These are phyloP conservation scores for Hyles vespertilio DNA, from an alignment of 1,140 invertebrate genomes.

Conservation along the genomic window DNA sequence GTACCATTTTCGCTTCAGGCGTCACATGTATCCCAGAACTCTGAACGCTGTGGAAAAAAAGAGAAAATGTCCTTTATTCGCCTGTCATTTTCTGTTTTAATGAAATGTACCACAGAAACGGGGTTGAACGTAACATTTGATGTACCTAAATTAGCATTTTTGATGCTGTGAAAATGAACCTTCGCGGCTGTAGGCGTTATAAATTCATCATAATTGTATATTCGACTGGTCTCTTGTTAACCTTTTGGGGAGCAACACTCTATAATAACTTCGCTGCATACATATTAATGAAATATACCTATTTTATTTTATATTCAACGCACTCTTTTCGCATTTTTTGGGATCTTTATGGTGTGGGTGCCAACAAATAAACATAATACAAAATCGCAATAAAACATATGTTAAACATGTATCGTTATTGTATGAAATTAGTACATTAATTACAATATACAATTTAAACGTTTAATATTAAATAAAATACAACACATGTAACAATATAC, in stretches of 20 bases:
- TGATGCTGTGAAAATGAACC: slow-evolving; percentile 46
- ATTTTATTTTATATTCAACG: no score
- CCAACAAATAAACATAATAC: no score
- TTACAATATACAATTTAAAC: no score
- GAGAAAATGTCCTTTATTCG: slow-evolving; percentile 47
- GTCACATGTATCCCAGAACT: slow-evolving; percentile 54
- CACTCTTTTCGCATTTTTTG: no score
- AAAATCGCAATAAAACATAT: no score
- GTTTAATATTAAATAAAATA: no score
- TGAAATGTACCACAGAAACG: slow-evolving; percentile 41
- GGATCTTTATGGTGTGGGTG: no score
- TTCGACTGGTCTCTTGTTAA: slow-evolving; percentile 3
- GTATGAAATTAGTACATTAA: no score
- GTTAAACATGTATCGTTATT: no score
- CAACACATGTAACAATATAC: no score
- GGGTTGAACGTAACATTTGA: slow-evolving; percentile 35
- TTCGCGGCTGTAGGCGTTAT: slow-evolving; percentile 9
- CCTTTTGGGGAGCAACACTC: background rate
- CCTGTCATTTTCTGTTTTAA: slow-evolving; percentile 60
- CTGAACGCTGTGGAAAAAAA: slow-evolving; percentile 41
- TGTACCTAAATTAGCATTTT: slow-evolving; percentile 53
- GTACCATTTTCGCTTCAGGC: slow-evolving; percentile 66
- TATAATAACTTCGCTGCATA: no score
- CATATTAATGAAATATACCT: no score
- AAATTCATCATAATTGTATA: slow-evolving; percentile 18